Evolutionary conservation across 2,797 vertebrate genomes (phyloP).

Genomic region (Bradypus variegatus): DNA sequence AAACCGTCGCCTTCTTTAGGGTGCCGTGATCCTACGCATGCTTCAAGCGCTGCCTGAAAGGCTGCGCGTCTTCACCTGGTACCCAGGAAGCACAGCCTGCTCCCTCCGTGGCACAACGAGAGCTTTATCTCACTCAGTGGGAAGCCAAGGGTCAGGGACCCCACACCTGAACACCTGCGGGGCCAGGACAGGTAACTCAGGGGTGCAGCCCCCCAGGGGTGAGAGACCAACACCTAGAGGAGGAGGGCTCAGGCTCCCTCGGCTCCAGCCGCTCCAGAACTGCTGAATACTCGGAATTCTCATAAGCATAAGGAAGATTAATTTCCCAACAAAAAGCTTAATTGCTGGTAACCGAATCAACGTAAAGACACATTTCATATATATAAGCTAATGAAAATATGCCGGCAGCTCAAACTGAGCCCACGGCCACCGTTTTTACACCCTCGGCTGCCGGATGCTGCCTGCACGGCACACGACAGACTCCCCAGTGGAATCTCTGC

Average conservation of each 20-base stretch:
- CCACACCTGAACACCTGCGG: accelerated
- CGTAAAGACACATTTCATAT: no score
- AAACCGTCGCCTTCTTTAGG: neutral
- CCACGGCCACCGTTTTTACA: accelerated
- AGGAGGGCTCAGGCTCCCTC: neutral
- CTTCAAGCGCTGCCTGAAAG: neutral
- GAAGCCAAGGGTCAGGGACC: neutral
- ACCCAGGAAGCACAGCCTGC: neutral
- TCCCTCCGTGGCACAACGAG: accelerated
- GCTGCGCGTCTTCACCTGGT: neutral
- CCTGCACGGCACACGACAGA: accelerated
- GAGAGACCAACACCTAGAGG: no score
- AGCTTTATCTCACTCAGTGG: accelerated
- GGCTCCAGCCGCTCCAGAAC: accelerated
- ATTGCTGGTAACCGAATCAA: neutral
- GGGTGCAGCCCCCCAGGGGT: accelerated
- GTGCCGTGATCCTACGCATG: no score
- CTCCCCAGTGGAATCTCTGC: no score
- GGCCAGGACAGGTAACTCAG: neutral
- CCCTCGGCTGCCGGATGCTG: no score
- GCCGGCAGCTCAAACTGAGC: accelerated
- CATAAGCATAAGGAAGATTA: neutral
- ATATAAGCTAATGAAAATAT: neutral
- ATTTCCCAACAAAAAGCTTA: neutral
- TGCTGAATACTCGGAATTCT: accelerated